A percentile compares a stretch with the other conserved stretches of the same genome.
Conservation (phyloP, 2,888 invertebrate species). For the Heliconius charithonia region DNA sequence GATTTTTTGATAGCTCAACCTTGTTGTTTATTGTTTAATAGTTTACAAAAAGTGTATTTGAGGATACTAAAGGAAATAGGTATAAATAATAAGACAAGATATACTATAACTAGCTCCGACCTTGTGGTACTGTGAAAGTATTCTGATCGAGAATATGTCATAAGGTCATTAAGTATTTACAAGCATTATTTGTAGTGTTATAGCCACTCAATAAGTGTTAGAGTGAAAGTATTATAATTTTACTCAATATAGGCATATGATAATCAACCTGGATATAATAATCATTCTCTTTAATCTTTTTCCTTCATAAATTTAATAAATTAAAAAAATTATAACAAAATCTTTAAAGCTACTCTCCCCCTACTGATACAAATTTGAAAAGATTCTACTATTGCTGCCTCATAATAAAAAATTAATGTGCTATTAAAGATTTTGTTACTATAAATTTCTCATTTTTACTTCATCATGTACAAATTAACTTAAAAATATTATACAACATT, state of each 20-base stretch:
- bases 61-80: constrained; percentile 3
- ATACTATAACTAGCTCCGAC: neutral
- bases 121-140: constrained; percentile 31
- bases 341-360: neutral
- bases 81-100: constrained; percentile 1
- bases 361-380: neutral
- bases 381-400: no score
- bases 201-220: no score
- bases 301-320: neutral
- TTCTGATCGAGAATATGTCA: constrained; percentile 18
- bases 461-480: no score
- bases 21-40: neutral
- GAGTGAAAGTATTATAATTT: no score
- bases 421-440: neutral
- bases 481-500: no score
- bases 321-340: neutral
- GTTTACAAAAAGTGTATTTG: neutral
- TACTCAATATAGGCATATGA: neutral
- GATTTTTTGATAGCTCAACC: neutral
- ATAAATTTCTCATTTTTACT: no score
- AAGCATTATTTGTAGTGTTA: neutral
- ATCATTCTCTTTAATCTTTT: no score
- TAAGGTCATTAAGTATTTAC: constrained; percentile 18
- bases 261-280: neutral
- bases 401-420: no score